These are phyloP conservation scores for Leptinotarsa juncta DNA, from an alignment of 2,888 invertebrate genomes.

Conservation along the genomic window DNA sequence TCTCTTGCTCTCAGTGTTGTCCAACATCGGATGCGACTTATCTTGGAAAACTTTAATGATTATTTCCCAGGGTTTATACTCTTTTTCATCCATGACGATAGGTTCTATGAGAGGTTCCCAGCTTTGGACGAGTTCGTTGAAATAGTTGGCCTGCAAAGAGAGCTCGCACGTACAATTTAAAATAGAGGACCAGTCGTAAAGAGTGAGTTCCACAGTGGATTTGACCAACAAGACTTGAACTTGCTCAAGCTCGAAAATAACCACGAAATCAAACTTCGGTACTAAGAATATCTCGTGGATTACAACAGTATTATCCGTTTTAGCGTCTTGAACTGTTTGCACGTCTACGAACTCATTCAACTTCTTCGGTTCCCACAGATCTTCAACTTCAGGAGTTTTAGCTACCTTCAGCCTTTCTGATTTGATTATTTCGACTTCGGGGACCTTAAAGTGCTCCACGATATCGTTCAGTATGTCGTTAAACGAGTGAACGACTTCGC, in stretches of 20 bases:
- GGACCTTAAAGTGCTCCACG: conserved; percentile 64
- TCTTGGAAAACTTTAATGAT: conserved; percentile 73
- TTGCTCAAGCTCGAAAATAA: conserved; percentile 75
- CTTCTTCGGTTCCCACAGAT: conserved; percentile 80
- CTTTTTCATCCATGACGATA: conserved; percentile 73
- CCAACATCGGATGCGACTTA: conserved; percentile 60
- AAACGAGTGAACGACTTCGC: conserved; percentile 79
- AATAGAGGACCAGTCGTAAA: conserved; percentile 76
- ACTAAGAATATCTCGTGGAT: conserved; percentile 53
- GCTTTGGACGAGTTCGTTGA: conserved; percentile 63
- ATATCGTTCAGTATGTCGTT: conserved; percentile 68
- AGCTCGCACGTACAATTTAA: conserved; percentile 63
- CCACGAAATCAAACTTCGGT: conserved; percentile 70
- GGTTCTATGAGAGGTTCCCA: conserved; percentile 92
- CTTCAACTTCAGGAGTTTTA: conserved; percentile 63
- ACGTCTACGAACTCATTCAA: conserved; percentile 62
- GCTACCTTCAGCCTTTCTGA: conserved; percentile 34
- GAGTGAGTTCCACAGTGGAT: conserved; percentile 70
- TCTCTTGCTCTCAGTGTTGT: conserved; percentile 52
- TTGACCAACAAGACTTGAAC: conserved; percentile 70
- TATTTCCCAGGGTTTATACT: conserved; percentile 80
- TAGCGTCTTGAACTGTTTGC: conserved; percentile 30
- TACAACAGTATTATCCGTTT: conserved; percentile 39
- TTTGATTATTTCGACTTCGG: conserved; percentile 54
- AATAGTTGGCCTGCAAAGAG: conserved; percentile 66